Evolutionary conservation across 1,140 invertebrate species (phyloP).

Genomic region (honey bee (Apis mellifera)): DNA sequence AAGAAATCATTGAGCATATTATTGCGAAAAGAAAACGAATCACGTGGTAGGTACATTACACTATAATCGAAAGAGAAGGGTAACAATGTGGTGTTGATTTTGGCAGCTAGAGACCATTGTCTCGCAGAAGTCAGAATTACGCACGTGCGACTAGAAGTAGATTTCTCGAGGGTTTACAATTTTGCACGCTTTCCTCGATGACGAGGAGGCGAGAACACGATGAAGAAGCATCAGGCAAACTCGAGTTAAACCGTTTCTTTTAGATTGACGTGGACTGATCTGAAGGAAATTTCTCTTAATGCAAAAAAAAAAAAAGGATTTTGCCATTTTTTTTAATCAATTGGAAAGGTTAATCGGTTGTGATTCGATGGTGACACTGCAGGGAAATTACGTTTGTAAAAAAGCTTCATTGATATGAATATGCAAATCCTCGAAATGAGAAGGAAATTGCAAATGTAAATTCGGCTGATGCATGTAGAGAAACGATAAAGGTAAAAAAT

Average conservation of each 20-base stretch:
- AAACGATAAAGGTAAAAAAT: background rate
- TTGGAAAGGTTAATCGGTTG: background rate
- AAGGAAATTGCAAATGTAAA: background rate
- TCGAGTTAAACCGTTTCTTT: conserved; percentile 25
- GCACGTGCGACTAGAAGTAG: background rate
- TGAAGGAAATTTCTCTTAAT: conserved; percentile 16
- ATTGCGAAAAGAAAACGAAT: background rate
- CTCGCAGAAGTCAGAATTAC: background rate
- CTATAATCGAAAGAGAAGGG: background rate
- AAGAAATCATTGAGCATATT: background rate
- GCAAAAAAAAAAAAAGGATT: background rate
- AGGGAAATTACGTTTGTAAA: background rate
- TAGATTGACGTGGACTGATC: conserved; percentile 35
- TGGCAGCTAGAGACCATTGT: background rate
- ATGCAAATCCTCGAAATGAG: background rate
- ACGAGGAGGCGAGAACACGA: background rate
- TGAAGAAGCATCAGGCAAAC: background rate
- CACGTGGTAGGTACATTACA: background rate
- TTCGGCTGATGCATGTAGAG: background rate
- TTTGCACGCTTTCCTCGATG: background rate
- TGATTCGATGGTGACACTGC: background rate
- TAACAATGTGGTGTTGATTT: conserved; percentile 28
- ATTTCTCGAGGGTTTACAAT: background rate
- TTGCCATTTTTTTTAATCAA: background rate
- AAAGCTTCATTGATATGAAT: background rate